Evolutionary conservation across 2,888 invertebrate species (phyloP).

Genomic region (Mesochorus sp.): DNA sequence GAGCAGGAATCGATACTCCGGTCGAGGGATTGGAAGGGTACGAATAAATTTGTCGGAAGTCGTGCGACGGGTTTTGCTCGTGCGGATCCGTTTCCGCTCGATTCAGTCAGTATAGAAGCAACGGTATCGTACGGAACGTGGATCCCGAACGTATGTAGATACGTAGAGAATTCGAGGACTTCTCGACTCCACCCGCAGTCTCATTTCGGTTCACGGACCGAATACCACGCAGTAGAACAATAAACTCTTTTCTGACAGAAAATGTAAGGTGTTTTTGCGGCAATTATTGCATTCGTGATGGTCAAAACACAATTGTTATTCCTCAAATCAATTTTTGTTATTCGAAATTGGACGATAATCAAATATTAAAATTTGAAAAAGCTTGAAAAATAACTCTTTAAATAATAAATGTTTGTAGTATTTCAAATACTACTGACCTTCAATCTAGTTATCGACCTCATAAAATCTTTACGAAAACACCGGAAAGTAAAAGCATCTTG

Average conservation of each 20-base stretch:
- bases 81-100: slow-evolving; percentile 66
- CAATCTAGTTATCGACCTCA: too few relatives aligned
- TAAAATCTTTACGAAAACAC: neutral
- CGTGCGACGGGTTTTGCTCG: slow-evolving; percentile 63
- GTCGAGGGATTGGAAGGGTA: slow-evolving; percentile 65
- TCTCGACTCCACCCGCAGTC: slow-evolving; percentile 4
- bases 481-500: slow-evolving; percentile 21
- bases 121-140: slow-evolving; percentile 45
- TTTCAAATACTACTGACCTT: too few relatives aligned
- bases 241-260: neutral
- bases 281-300: too few relatives aligned
- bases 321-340: too few relatives aligned
- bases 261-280: neutral
- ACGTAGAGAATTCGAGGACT: neutral
- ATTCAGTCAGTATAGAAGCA: slow-evolving; percentile 59
- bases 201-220: neutral
- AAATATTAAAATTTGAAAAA: too few relatives aligned
- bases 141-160: slow-evolving; percentile 30
- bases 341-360: too few relatives aligned
- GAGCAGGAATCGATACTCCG: slow-evolving; percentile 74
- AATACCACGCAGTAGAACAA: slow-evolving; percentile 19
- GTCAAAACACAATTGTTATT: too few relatives aligned
- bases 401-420: too few relatives aligned
- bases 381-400: neutral
- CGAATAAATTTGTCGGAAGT: slow-evolving; percentile 79